These are phyloP conservation scores for Lasioglossum leucozonium DNA, from an alignment of 2,888 invertebrate genomes.

Conservation along the genomic window DNA sequence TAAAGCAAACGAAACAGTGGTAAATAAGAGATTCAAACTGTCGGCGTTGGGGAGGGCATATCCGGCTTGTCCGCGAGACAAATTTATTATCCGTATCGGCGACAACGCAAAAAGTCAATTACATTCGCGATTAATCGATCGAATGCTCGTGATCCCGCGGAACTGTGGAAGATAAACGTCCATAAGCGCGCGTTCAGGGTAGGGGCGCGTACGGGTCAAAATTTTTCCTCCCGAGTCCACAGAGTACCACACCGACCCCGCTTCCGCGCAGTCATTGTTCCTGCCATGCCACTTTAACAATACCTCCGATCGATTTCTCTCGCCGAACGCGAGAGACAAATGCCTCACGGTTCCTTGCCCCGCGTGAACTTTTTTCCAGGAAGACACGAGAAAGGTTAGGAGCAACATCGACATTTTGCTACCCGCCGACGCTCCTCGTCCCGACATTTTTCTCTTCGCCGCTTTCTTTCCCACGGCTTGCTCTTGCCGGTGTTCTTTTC, in stretches of 20 bases:
- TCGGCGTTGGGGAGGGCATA: not conserved
- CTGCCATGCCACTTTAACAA: constrained; percentile 54
- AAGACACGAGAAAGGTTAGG: constrained; percentile 65
- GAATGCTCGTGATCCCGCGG: constrained; percentile 6
- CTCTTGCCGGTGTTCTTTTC: constrained; percentile 10
- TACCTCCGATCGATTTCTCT: constrained; percentile 66
- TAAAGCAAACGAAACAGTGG: constrained; percentile 15
- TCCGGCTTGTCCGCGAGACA: constrained; percentile 33
- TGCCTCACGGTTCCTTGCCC: constrained; percentile 56
- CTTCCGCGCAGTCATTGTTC: constrained; percentile 10
- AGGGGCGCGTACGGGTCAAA: not conserved
- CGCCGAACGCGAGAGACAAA: constrained; percentile 65
- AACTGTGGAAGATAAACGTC: constrained; percentile 36
- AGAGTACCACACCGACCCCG: not conserved
- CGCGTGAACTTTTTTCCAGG: constrained; percentile 63
- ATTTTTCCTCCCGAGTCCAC: constrained; percentile 14
- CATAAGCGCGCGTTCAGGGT: constrained; percentile 32
- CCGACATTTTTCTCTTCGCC: constrained; percentile 34
- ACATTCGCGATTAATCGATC: constrained; percentile 49
- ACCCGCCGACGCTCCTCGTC: constrained; percentile 4
- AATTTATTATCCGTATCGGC: constrained; percentile 47
- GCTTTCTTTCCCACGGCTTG: constrained; percentile 36
- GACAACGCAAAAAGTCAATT: constrained; percentile 56
- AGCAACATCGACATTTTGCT: constrained; percentile 55
- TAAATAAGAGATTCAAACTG: constrained; percentile 3